phyloP scores from a whole-genome alignment of 1,140 invertebrate genomes.

The Galendromus occidentalis region DNA sequence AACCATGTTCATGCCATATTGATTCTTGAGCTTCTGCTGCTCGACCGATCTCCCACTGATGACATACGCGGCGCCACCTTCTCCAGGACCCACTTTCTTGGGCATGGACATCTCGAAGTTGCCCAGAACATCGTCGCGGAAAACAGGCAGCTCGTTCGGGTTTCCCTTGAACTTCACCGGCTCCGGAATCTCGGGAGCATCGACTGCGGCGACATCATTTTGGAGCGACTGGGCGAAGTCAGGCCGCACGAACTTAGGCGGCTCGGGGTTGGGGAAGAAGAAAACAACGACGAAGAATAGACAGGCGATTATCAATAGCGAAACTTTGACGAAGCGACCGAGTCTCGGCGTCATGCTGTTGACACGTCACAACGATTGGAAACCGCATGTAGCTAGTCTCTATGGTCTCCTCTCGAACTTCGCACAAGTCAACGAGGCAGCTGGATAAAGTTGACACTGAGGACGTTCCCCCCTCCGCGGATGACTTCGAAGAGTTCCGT shows the following conservation, averaged over 20 bases:
- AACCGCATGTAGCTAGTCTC: neutral
- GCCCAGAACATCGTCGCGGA: conserved; percentile 1
- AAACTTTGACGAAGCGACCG: neutral
- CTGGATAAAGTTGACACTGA: no score
- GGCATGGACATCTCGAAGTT: conserved; percentile 21
- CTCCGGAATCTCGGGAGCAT: neutral
- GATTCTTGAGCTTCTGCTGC: conserved; percentile 47
- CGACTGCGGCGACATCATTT: neutral
- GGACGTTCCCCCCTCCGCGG: no score
- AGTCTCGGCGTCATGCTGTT: neutral
- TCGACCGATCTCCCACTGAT: conserved; percentile 51
- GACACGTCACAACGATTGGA: neutral
- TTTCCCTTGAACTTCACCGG: neutral
- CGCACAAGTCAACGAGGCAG: no score
- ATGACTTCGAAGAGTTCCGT: no score
- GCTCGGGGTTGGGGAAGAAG: neutral
- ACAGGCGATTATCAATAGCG: neutral
- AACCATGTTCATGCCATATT: conserved; percentile 93
- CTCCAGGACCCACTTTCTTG: conserved; percentile 47
- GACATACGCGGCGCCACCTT: conserved; percentile 46
- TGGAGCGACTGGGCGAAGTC: neutral
- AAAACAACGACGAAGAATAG: neutral
- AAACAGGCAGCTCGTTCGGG: conserved; percentile 13
- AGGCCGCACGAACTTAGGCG: neutral
- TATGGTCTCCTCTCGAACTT: no score